Base-by-base conservation (phyloP, 2,888 invertebrate genomes). In the Periphyllus acericola region DNA sequence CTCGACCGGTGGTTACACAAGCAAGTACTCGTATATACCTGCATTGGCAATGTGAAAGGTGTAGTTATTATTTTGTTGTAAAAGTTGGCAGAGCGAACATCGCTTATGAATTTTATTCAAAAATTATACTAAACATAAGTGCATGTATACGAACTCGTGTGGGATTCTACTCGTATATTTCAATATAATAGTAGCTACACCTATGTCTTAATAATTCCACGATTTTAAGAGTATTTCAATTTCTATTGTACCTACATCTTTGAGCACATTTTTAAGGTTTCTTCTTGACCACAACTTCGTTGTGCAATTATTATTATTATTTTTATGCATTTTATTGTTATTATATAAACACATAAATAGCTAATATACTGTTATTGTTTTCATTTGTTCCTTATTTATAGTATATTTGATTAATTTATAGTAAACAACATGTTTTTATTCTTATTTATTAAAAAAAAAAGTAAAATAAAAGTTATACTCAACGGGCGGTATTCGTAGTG, bases 271-370 rank as follows among this genome's bases (percentile, higher is more conserved):
- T 80, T 36, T 80, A 80, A 29, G 66, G 40, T 66, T 80, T 80
- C 66, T 80, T 80, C 36, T 66, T 40, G 19, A 66, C 80, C 66
- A 66, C 66, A 80, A 80, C 29, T 72, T 32, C n/a, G 66, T 80
- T 80, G 29, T 66, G 80, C n/a, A 80, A 80, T 80, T 66, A 80
- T 36, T 79, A 55, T 79, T 78, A n/a, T 78, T 55, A 46, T 46
- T 46, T 46, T 46, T 46, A 46, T 46, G 9, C 11, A 46, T 46
- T 46, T 46, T 3, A 80, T 66, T 80, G 34, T 66, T 40, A 40
- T 8, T 66, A 6, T 80, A 40, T 36, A 40, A 66, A 68, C n/a
- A 25, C 19, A 78, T 52, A 52, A 29, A 17, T 32, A 46, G 25
- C 55, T 46, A 60, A 79, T 32, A 79, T 78, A 29, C 0, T 66